phyloP scores from a whole-genome alignment of 1,140 invertebrate species.

The Drosophila seguyi region DNA sequence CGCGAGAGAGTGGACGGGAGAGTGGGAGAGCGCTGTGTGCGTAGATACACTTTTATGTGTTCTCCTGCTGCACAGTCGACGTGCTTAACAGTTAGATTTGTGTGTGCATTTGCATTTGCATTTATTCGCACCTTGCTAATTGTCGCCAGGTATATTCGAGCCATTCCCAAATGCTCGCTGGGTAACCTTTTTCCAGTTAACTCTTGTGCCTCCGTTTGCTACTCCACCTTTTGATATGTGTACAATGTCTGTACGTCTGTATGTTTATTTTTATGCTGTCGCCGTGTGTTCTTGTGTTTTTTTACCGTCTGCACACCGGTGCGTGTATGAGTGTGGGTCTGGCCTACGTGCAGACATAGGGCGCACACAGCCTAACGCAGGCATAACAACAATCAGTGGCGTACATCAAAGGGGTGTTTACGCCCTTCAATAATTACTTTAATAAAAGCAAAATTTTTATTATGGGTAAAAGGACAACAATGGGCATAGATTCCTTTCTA shows the following conservation, averaged over 20 bases:
- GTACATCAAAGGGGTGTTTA: background rate
- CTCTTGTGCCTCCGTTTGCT: conserved; percentile 51
- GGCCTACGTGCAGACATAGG: conserved; percentile 76
- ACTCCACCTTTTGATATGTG: conserved; percentile 10
- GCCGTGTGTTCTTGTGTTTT: conserved; percentile 67
- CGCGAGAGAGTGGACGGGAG: conserved; percentile 1
- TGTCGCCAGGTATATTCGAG: conserved; percentile 19
- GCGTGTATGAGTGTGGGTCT: conserved; percentile 55
- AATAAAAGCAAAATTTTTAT: background rate
- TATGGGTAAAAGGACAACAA: background rate
- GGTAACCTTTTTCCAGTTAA: conserved; percentile 75
- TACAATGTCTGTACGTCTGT: conserved; percentile 36
- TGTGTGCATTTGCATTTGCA: conserved; percentile 18
- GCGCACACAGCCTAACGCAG: conserved; percentile 28
- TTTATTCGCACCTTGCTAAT: conserved; percentile 26
- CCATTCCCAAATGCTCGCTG: conserved; percentile 31
- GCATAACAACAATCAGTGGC: conserved; percentile 39
- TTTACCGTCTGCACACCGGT: conserved; percentile 52
- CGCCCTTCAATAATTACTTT: no score
- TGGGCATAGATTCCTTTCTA: background rate
- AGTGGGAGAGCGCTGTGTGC: conserved; percentile 19
- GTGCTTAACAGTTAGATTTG: conserved; percentile 30
- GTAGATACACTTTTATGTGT: conserved; percentile 71
- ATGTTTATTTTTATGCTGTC: conserved; percentile 79
- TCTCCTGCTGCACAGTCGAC: conserved; percentile 53